Evolutionary conservation across 2,888 invertebrate species (phyloP).

Genomic region (Ennomos erosarius): DNA sequence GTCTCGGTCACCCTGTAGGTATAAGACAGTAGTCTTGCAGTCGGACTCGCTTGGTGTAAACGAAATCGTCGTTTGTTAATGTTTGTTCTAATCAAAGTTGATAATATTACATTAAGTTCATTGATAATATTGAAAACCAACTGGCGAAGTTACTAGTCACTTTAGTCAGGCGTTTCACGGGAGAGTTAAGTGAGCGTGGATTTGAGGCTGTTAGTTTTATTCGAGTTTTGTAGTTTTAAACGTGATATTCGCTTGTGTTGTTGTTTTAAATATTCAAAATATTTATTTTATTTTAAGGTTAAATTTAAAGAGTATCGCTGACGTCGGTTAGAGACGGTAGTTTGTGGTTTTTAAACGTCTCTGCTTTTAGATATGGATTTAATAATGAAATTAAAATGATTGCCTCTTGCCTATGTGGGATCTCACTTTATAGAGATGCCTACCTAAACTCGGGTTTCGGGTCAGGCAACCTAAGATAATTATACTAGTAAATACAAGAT

Average conservation of each 20-base stretch:
- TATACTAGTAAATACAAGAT: no score
- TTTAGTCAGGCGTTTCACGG: conserved; percentile 43
- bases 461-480: neutral
- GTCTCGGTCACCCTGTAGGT: no score
- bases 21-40: neutral
- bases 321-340: conserved; percentile 5
- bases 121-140: conserved; percentile 16
- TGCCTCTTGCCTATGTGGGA: conserved; percentile 4
- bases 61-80: neutral
- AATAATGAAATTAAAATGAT: neutral
- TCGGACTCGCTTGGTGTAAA: conserved; percentile 5
- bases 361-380: conserved; percentile 13
- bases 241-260: conserved; percentile 30
- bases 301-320: conserved; percentile 17
- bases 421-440: neutral
- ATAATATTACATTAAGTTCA: conserved; percentile 10
- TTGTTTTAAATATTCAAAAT: conserved; percentile 28
- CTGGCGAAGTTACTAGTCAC: conserved; percentile 45
- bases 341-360: conserved; percentile 15
- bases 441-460: neutral
- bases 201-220: conserved; percentile 47
- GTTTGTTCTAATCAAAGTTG: conserved; percentile 4
- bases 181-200: conserved; percentile 38
- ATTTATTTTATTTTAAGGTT: conserved; percentile 37
- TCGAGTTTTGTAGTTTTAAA: conserved; percentile 38